phyloP scores from a whole-genome alignment of 2,888 invertebrate genomes.

The Pegoplata infirma region DNA sequence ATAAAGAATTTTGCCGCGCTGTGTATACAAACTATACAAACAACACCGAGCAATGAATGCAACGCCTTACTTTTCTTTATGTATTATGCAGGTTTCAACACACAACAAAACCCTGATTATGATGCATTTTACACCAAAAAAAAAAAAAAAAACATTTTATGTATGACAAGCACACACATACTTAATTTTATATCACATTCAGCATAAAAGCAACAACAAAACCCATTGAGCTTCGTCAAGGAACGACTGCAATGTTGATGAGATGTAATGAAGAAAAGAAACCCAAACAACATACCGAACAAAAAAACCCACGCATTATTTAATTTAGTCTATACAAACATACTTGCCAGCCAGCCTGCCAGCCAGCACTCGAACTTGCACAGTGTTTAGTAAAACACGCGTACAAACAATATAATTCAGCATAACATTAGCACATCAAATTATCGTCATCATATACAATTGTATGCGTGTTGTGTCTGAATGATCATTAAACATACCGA shows the following conservation, averaged over 20 bases:
- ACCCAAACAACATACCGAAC: too few species aligned
- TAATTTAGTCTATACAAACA: conserved; percentile 60
- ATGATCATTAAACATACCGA: conserved; percentile 46
- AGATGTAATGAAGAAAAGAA: conserved; percentile 29
- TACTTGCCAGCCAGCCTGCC: too few species aligned
- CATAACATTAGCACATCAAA: conserved; percentile 64
- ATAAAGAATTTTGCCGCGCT: conserved; percentile 59
- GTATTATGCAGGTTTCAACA: conserved; percentile 36
- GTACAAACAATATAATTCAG: conserved; percentile 59
- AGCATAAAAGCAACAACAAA: conserved; percentile 43
- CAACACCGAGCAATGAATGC: conserved; percentile 46
- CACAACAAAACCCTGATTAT: conserved; percentile 55
- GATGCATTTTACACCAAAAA: too few species aligned
- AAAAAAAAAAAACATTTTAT: conserved; percentile 61
- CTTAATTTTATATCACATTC: conserved; percentile 53
- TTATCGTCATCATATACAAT: conserved; percentile 55
- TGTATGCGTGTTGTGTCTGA: conserved; percentile 13
- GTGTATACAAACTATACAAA: conserved; percentile 15
- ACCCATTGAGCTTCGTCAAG: conserved; percentile 8
- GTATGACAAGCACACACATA: conserved; percentile 56
- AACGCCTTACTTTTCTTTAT: conserved; percentile 43
- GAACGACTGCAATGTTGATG: conserved; percentile 43
- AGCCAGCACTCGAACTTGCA: conserved; percentile 18
- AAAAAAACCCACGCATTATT: conserved; percentile 61
- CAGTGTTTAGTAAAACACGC: not conserved